Conservation (phyloP, 1,140 invertebrate species). For the Zeugodacus cucurbitae region DNA sequence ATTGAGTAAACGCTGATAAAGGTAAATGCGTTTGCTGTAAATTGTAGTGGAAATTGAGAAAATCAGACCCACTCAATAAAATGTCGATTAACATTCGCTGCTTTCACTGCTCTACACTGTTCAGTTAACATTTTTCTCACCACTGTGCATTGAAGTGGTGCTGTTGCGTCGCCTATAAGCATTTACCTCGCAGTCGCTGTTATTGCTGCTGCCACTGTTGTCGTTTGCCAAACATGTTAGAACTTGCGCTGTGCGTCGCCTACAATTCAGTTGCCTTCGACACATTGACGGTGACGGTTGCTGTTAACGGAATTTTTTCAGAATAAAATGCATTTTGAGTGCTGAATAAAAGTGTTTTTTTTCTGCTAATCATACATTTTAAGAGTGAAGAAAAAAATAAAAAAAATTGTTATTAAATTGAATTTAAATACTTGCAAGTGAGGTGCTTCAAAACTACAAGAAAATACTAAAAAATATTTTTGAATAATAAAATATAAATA, state of each 20-base stretch:
- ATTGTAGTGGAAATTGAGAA: neutral
- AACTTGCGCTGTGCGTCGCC: neutral
- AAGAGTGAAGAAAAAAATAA: neutral
- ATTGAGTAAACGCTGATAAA: neutral
- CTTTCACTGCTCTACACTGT: neutral
- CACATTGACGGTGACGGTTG: neutral
- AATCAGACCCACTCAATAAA: neutral
- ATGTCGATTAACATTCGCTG: neutral
- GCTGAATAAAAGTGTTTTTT: neutral
- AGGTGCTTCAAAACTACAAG: neutral
- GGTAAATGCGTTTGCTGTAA: neutral
- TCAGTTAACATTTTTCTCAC: neutral
- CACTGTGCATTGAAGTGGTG: neutral
- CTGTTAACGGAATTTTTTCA: neutral
- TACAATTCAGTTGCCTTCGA: conserved; percentile 19
- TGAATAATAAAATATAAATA: neutral
- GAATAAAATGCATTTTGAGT: neutral
- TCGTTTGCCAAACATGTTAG: neutral
- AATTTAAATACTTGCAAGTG: neutral
- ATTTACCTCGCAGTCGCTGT: neutral
- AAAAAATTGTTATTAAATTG: neutral
- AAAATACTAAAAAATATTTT: neutral
- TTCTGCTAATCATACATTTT: neutral
- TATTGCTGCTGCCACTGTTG: neutral
- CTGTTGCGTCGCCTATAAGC: neutral